phyloP scores from a whole-genome alignment of 92 coral and sea anemone genomes.

The Epizoanthus illoricatus region DNA sequence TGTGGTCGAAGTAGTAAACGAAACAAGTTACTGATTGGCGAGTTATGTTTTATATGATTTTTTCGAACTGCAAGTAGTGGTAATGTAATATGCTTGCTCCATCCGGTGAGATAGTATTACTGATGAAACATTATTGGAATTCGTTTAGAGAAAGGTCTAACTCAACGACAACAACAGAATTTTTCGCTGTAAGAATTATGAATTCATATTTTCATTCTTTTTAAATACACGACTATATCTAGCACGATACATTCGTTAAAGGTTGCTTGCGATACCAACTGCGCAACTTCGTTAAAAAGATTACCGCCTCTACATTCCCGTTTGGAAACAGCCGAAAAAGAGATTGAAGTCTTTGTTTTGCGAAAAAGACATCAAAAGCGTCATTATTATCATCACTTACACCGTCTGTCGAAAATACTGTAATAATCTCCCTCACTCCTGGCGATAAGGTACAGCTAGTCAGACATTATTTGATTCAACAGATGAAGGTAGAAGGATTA shows the following conservation, averaged over 20 bases:
- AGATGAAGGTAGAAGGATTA: too few relatives aligned
- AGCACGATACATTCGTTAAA: too few relatives aligned
- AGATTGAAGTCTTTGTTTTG: conserved; percentile 21
- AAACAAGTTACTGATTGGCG: conserved; percentile 31
- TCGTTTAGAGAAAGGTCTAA: not conserved
- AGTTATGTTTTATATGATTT: conserved; percentile 2
- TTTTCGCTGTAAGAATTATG: not conserved
- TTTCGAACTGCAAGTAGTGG: not conserved
- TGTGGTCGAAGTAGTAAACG: conserved; percentile 24
- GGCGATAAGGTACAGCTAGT: not conserved
- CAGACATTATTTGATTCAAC: not conserved
- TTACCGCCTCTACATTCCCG: not conserved
- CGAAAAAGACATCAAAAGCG: conserved; percentile 5
- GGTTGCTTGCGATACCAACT: too few relatives aligned
- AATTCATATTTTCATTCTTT: not conserved
- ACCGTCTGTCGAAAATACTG: not conserved
- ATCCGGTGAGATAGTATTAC: conserved; percentile 34
- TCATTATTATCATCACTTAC: conserved; percentile 16
- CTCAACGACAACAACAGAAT: conserved; percentile 9
- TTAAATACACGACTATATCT: not conserved
- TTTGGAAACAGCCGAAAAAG: conserved; percentile 26
- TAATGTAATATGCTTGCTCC: conserved; percentile 20
- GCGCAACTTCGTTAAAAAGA: not conserved
- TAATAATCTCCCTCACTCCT: not conserved
- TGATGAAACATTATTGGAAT: conserved; percentile 22